Conservation (phyloP, 2,797 vertebrate species). For the Dicrostonyx torquatus region DNA sequence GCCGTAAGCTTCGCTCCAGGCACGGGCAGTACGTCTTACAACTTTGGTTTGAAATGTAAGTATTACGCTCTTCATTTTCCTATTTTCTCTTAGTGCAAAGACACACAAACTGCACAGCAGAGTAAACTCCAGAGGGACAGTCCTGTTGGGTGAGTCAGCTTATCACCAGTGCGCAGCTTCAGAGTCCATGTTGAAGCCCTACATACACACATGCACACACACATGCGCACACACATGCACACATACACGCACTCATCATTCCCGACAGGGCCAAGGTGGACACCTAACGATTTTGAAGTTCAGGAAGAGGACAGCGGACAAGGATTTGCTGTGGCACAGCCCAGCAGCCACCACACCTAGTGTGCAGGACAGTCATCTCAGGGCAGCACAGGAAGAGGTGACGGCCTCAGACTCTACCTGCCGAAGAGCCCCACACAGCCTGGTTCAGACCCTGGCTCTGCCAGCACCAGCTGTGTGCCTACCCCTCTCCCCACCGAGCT, state of each 20-base stretch:
- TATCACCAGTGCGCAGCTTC: not conserved
- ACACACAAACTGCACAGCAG: no score
- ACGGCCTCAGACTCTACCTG: not conserved
- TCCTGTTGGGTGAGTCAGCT: no score
- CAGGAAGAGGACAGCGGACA: not conserved
- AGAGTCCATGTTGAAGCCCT: rapidly evolving
- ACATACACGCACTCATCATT: rapidly evolving
- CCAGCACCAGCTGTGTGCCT: not conserved
- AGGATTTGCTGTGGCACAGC: rapidly evolving
- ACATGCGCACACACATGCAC: no score
- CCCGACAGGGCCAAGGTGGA: rapidly evolving
- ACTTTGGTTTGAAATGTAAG: rapidly evolving
- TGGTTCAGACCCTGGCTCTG: not conserved
- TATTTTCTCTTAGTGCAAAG: not conserved
- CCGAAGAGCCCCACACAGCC: not conserved
- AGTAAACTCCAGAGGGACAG: no score
- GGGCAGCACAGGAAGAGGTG: not conserved
- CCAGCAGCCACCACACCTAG: not conserved
- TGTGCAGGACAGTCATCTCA: no score
- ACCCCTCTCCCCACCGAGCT: not conserved
- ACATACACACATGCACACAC: not conserved
- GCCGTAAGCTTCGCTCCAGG: not conserved
- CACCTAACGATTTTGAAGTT: not conserved
- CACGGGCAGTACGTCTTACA: not conserved
- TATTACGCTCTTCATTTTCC: not conserved